Base-by-base conservation (phyloP, 2,888 invertebrate genomes). In the Leptopilina myrica region DNA sequence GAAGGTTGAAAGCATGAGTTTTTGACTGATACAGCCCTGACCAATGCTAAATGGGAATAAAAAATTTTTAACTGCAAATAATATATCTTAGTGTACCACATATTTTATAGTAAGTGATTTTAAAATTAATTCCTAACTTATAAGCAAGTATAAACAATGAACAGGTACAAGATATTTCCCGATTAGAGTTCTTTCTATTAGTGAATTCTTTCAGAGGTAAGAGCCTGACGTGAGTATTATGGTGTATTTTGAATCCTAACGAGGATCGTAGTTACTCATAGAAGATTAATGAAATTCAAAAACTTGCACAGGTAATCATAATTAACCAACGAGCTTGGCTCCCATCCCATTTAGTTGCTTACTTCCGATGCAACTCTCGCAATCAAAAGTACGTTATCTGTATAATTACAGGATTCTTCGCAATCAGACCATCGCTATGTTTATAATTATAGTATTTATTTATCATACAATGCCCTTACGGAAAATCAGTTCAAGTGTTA, bases 331-430 rank as follows among this genome's bases (percentile, higher is more conserved):
- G 64, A 78, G 80, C 82, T 79, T 78, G 82, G 84, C 82, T 82
- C 84, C 84, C 84, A 84, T 82, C 73, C 56, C 56, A 56, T 9
- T 76, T 84, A 84, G 82, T 82, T 82, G 84, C 84, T 77, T 80
- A 84, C 82, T 84, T 84, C 84, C 84, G 82, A 84, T 81, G 82
- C 80, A 79, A 81, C 79, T 9, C 56, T 82, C 80, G 79, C 84
- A 84, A 84, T 84, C 84, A 84, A 82, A 84, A 82, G 80, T 81
- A 82, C 84, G 84, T 79, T 84, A 84, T 82, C 84, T 79, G 78
- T 80, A 82, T 84, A 84, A 84, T 84, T 84, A 81, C 82, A 82
- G 84, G 80, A 84, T 84, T 84, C 84, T 81, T 82, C 78, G 81
- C 82, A 84, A 82, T 84, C 84, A 79, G 80, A 80, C 79, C 82